Evolutionary conservation across 2,888 invertebrate species (phyloP).

Genomic region (Gonocerus acuteangulatus): DNA sequence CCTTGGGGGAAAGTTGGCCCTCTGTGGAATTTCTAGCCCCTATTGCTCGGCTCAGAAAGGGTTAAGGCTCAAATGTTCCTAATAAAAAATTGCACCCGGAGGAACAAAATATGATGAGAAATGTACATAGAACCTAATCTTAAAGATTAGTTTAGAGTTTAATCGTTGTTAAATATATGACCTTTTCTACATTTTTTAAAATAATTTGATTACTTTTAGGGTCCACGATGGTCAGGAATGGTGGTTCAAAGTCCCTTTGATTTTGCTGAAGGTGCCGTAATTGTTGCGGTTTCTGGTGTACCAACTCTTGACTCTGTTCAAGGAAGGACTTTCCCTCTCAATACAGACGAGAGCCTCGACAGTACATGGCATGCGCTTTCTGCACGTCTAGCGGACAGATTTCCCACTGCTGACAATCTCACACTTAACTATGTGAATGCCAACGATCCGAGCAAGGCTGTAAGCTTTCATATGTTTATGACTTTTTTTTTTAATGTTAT

Average conservation of each 20-base stretch:
- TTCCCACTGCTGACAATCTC: conserved; percentile 51
- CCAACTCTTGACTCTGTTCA: conserved; percentile 44
- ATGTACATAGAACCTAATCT: too few relatives aligned
- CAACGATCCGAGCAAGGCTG: conserved; percentile 55
- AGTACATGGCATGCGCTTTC: conserved; percentile 46
- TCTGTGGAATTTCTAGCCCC: too few relatives aligned
- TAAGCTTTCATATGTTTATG: too few relatives aligned
- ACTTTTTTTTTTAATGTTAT: neutral
- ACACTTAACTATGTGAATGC: conserved; percentile 58
- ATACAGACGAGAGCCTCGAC: conserved; percentile 35
- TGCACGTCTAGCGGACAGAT: conserved; percentile 53
- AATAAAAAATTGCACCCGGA: too few relatives aligned
- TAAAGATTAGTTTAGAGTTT: too few relatives aligned
- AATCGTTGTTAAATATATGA: too few relatives aligned
- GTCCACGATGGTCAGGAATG: conserved; percentile 62
- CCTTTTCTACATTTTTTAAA: too few relatives aligned
- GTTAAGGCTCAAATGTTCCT: too few relatives aligned
- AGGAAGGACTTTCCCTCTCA: conserved; percentile 49
- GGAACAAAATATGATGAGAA: too few relatives aligned
- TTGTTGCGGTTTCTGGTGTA: conserved; percentile 63
- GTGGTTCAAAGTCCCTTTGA: conserved; percentile 61
- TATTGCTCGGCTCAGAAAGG: too few relatives aligned
- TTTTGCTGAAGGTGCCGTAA: conserved; percentile 63
- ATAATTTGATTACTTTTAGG: conserved; percentile 46
- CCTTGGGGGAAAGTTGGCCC: too few relatives aligned